These are phyloP conservation scores for Tetrapedia diversipes DNA, from an alignment of 2,888 invertebrate genomes.

Conservation along the genomic window DNA sequence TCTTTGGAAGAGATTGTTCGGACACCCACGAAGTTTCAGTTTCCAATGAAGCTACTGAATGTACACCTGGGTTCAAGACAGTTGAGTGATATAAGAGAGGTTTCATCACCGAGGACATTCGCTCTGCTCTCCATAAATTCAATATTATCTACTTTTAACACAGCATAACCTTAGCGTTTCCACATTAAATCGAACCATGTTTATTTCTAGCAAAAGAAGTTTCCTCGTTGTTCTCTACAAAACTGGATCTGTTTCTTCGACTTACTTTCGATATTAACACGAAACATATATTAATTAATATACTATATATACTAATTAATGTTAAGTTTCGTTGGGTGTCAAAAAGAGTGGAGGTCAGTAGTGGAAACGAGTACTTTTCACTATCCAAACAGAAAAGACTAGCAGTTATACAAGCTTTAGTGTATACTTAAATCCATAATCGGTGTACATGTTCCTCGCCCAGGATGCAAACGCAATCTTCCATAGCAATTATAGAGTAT, in stretches of 20 bases:
- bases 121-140: not conserved
- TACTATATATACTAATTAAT: too few species aligned
- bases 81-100: constrained; percentile 7
- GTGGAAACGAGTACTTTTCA: too few species aligned
- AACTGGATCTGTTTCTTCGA: not conserved
- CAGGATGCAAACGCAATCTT: too few species aligned
- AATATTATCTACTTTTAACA: not conserved
- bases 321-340: too few species aligned
- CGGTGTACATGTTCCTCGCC: too few species aligned
- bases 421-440: too few species aligned
- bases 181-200: not conserved
- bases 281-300: too few species aligned
- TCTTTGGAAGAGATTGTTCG: not conserved
- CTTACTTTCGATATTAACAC: too few species aligned
- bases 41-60: constrained; percentile 5
- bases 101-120: constrained; percentile 2
- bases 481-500: constrained; percentile 14
- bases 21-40: not conserved
- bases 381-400: too few species aligned
- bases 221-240: not conserved
- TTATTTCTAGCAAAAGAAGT: not conserved
- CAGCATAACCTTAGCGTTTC: not conserved
- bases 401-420: too few species aligned
- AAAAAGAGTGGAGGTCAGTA: too few species aligned
- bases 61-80: constrained; percentile 14